phyloP scores from a whole-genome alignment of 2,797 vertebrate genomes.

The Onychomys leucogaster region DNA sequence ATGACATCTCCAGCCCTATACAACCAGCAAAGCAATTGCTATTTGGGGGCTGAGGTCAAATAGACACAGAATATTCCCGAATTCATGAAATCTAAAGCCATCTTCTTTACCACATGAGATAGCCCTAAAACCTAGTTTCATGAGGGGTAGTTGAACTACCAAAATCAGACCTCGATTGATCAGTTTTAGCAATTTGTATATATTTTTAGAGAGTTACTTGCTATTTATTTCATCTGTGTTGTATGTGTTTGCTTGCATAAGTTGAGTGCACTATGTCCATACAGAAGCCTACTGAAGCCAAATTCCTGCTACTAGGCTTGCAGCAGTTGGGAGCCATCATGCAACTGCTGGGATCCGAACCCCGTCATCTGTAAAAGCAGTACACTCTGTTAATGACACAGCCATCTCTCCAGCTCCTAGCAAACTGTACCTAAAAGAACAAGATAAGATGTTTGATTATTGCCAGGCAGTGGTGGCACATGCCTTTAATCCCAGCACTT shows the following conservation, averaged over 20 bases:
- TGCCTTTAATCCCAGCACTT: background rate
- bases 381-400: background rate
- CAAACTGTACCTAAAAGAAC: background rate
- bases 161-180: background rate
- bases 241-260: background rate
- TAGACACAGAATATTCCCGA: background rate
- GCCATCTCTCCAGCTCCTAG: background rate
- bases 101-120: background rate
- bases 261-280: background rate
- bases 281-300: background rate
- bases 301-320: background rate
- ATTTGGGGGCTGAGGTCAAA: background rate
- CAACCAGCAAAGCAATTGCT: background rate
- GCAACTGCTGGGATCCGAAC: background rate
- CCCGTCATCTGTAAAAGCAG: background rate
- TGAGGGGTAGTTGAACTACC: background rate
- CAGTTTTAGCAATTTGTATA: background rate
- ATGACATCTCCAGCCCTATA: too few relatives aligned
- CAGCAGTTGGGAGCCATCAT: background rate
- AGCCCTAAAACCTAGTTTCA: background rate
- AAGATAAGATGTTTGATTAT: background rate
- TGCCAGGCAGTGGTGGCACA: background rate
- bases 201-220: background rate
- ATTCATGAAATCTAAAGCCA: background rate
- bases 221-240: background rate